Evolutionary conservation across 1,140 invertebrate genomes (phyloP), one percentile per base, ranked within the genome.

Genomic region (Choristoneura fumiferana): DNA sequence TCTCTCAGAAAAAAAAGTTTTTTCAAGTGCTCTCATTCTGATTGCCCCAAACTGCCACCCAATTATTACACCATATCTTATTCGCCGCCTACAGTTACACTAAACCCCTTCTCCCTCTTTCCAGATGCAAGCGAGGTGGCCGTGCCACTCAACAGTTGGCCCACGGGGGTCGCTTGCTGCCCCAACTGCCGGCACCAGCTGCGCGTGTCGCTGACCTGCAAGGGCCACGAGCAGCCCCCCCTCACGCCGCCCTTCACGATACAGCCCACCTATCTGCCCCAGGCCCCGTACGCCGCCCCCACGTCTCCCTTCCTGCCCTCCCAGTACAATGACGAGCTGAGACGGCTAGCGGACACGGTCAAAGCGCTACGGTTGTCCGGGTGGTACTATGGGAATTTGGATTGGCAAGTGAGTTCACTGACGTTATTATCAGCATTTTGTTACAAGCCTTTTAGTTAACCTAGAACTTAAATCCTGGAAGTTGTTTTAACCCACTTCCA

Each of bases 331-430:
- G 88, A 89, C 29, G 91, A 92, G 63, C 71, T 92, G 40, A 83
- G 84, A 59, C 76, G 87, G 18, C 75, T 93, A 58, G 76, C 82
- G 2, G 87, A 90, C 40, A 92, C 91, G 15, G 76, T 91, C 12
- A 89, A 82, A 73, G 89, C 85, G 33, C 76, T 95, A 35, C 88
- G 91, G 58, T 89, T 86, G 5, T 93, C 93, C 45, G 94, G 94
- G 29, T 96, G 94, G 93, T 96, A 95, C 81, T 94, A 96, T 84
- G 93, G 93, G 35, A 91, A 91, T 52, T 89, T 96, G 40, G 92
- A 92, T 53, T 95, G 94, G 92, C 91, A 94, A 75, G 92, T 86
- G 37, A 49, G 67, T n/a, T n/a, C n/a, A n/a, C n/a, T n/a, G n/a
- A n/a, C n/a, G n/a, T n/a, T n/a, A n/a, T n/a, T n/a, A n/a, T n/a